Base-by-base conservation (phyloP, 2,797 vertebrate genomes). In the Hippocampus kuda region DNA sequence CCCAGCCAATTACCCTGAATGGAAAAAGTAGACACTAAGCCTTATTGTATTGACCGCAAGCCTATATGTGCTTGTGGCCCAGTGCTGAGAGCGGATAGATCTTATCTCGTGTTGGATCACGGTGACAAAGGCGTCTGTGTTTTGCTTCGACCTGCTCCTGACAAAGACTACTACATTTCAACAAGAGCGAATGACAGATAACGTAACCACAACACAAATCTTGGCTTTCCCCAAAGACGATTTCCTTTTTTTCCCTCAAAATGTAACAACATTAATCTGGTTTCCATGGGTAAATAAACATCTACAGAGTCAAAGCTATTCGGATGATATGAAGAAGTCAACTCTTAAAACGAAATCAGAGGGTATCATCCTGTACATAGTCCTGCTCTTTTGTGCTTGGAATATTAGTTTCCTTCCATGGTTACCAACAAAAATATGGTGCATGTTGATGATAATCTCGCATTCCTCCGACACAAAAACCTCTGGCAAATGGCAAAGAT, bases 381-480 rank as follows among this genome's bases (percentile, higher is more conserved):
- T 30, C 5, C 83, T 88, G 83, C 85, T 76, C 75, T 79, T 59
- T 66, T 66, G 75, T 72, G 75, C 75, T 77, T 70, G 78, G 72
- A 84, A 82, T 87, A 89, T 88, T 82, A 75, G 82, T 88, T 88
- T 89, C 80, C 79, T 85, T 88, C 87, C 82, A 86, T 72, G 27
- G 34, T 77, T 84, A 84, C 75, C 57, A 81, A 89, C 90, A 89
- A 81, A 89, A 90, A 88, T 81, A 77, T 20, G 64, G 70, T 69
- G 75, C 76, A 81, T 56, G 78, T 72, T 85, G 91, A 91, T 89
- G 79, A 73, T 75, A 86, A 91, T 91, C 89, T 90, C 20, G 65
- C 84, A 84, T 89, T 84, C 86, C 73, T 73, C 84, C 70, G 81
- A 87, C 82, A 79, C 75, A 78, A 74, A 77, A 76, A 72, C 68